Conservation (phyloP, 2,888 invertebrate species). For the Epistrophella euchroma region DNA sequence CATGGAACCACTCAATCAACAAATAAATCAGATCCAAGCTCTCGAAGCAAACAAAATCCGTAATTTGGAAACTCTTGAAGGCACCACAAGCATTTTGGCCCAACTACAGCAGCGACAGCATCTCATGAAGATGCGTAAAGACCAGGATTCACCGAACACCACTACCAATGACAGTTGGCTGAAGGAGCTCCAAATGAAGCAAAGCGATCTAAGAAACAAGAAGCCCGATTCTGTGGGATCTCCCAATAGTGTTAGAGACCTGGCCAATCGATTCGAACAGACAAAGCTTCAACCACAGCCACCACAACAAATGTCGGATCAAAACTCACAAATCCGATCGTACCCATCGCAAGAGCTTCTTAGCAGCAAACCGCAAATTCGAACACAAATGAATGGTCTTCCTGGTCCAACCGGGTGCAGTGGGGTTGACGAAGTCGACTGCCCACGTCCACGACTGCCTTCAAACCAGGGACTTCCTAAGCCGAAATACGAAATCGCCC, state of each 20-base stretch:
- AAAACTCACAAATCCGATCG: constrained; percentile 78
- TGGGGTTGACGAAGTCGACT: constrained; percentile 81
- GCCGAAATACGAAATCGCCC: constrained; percentile 83
- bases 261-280: constrained; percentile 92
- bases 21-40: constrained; percentile 85
- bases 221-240: constrained; percentile 72
- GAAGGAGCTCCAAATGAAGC: constrained; percentile 91
- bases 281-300: constrained; percentile 71
- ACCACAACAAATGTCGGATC: constrained; percentile 51
- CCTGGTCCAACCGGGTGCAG: constrained; percentile 73
- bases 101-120: constrained; percentile 88
- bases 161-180: constrained; percentile 86
- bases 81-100: constrained; percentile 85
- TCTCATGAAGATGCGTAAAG: constrained; percentile 84
- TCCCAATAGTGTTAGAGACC: constrained; percentile 87
- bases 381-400: constrained; percentile 85
- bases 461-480: constrained; percentile 80
- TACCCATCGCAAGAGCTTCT: constrained; percentile 82
- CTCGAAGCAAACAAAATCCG: constrained; percentile 82
- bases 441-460: constrained; percentile 78
- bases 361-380: constrained; percentile 79
- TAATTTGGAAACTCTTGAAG: constrained; percentile 82
- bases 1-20: constrained; percentile 87
- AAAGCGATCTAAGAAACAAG: constrained; percentile 87
- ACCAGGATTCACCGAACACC: constrained; percentile 80